Evolutionary conservation across 1,140 invertebrate genomes (phyloP), one percentile per base, ranked within the genome.

Genomic region (Cydia strobilella): DNA sequence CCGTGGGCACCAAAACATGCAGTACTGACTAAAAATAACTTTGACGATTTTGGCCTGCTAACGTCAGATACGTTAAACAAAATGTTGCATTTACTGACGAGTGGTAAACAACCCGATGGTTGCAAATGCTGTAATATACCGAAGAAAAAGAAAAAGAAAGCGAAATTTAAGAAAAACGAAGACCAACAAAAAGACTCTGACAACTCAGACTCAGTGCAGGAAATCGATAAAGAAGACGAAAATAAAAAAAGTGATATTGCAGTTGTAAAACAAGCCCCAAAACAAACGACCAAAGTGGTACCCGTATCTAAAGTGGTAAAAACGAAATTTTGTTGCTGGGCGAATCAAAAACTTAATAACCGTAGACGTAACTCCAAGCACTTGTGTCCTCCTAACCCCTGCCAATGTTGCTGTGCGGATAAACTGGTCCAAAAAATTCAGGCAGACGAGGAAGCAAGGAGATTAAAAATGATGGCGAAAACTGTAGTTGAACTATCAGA

Each of bases 61-160:
- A 81, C 83, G 1, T 6, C 76, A 10, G 82, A 85, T 45, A 79
- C 82, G 2, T 72, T 85, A 15, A 75, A 81, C 35, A 83, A 83
- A 80, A 84, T 85, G 80, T 75, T 84, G 42, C 25, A 51, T 74
- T 12, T 81, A 35, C 45, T 80, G 18, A 72, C 31, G 31, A 31
- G 63, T 35, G 63, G 63, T n/a, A 18, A 13, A 1, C 3, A 66
- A 2, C 27, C 0, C 2, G 27, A 66, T 27, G 25, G 27, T 66
- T 66, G 63, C 15, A 31, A 27, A 31, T 66, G 63, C 15, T 66
- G 63, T 31, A 12, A 12, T 6, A n/a, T 42, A 45, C 45, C 45
- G 35, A 35, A 39, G 42, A 69, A 1, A 51, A 66, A 72, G 54
- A 31, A 42, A 59, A 74, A 51, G 63, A 74, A 72, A 77, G 31